These are phyloP conservation scores for Agrilus planipennis DNA, from an alignment of 1,140 invertebrate species.

Conservation along the genomic window DNA sequence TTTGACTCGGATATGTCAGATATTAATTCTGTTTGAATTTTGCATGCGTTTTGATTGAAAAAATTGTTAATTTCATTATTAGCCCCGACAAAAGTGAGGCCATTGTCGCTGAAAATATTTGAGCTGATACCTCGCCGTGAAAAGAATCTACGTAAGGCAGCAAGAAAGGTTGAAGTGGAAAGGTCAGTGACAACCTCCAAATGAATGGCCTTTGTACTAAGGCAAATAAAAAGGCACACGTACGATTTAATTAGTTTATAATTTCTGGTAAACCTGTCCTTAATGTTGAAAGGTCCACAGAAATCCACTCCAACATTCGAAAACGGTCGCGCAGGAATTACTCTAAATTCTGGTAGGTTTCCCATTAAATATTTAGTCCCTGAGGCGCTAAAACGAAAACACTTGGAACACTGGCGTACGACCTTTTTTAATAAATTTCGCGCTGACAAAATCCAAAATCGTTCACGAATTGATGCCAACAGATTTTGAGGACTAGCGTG, in stretches of 20 bases:
- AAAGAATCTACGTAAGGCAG: not conserved
- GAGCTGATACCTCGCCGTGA: not conserved
- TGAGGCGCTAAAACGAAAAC: not conserved
- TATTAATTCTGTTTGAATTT: too few relatives aligned
- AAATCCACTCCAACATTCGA: not conserved
- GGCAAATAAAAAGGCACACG: not conserved
- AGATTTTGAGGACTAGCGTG: not conserved
- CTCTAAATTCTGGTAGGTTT: not conserved
- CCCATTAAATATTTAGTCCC: not conserved
- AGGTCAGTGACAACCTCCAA: not conserved
- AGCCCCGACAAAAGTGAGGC: not conserved
- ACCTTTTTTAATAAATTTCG: not conserved
- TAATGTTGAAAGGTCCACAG: not conserved
- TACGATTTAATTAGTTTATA: not conserved
- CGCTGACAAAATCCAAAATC: not conserved
- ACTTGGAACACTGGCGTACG: not conserved
- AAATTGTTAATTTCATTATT: not conserved
- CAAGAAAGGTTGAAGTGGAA: not conserved
- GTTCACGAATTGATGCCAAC: not conserved
- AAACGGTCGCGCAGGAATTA: not conserved
- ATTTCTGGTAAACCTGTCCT: not conserved
- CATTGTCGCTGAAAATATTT: not conserved
- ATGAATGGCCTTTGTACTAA: not conserved
- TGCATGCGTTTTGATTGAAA: too few relatives aligned
- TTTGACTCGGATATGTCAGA: too few relatives aligned